Evolutionary conservation across 1,140 invertebrate species (phyloP), one percentile per base, ranked within the genome.

Genomic region (Aphidius gifuensis): DNA sequence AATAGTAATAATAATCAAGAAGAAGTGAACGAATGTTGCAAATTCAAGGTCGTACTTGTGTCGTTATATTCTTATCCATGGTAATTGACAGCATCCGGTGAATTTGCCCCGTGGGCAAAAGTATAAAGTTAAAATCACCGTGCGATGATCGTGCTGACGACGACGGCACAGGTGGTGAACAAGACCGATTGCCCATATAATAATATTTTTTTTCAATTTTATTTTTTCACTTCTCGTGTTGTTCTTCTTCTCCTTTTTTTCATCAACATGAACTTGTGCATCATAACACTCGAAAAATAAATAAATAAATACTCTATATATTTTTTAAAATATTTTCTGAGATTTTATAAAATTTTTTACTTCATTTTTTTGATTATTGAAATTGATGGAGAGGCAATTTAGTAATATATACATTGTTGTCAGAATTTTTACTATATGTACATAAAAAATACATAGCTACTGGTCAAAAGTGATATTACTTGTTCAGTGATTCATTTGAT

Each of bases 11-110:
- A 56, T 56, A 56, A n/a, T 4, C 54, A 40, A 42, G 40, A 45
- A 11, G 16, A 56, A 56, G 23, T 9, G 54, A n/a, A 32, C 7
- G n/a, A 7, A 50, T 7, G 16, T 7, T 32, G 38, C 11, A 40
- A 40, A 48, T 56, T 21, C 53, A 63, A 63, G 64, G 61, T 50
- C 61, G n/a, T 32, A 32, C 7, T 16, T n/a, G 42, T 51, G 40
- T 66, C 61, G 61, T 66, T 66, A 66, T 32, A 3, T 60, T 63
- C 58, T 60, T 60, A 59, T 53, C 51, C 44, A 21, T 23, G 9
- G 45, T 66, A 66, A 66, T 63, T 60, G 64, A 66, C 64, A 62
- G 53, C 51, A 63, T 66, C 64, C 64, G 61, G 42, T 42, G 23
- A 32, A 32, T 32, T 32, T 32, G 23, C 23, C 23, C 4, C 23